Base-by-base conservation (phyloP, 2,888 invertebrate species). In the Apodemia mormo region DNA sequence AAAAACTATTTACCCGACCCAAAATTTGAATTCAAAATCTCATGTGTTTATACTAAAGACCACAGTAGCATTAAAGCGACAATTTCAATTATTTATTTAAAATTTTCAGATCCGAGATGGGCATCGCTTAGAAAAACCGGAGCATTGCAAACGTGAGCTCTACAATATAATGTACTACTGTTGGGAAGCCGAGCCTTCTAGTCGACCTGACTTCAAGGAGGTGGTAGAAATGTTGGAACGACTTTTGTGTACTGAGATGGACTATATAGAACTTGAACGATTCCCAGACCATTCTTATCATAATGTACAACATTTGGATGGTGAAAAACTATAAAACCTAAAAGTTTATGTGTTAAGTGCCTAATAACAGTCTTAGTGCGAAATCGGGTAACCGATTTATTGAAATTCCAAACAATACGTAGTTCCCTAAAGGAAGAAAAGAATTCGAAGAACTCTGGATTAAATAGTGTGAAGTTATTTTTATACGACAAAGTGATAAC, bases 161-260 rank as follows among this genome's bases (percentile, higher is more conserved):
- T 98, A 98, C 90, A 97, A 98, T 80, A 97, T 98, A 69, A 98
- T 98, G 98, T 98, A 96, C 85, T 98, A 98, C 85, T 99, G 98
- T 85, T 99, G 99, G 99, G 97, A 97, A 74, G 96, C 96, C 14
- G 96, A 97, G 79, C 95, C 97, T 0, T 95, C 95, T n/a, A 95
- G 96, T 73, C 90, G 99, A 71, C 98, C 98, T 0, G 95, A 96
- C 66, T 99, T 99, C 87, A 94, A 94, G 1, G 98, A 98, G 85
- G 95, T 98, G 30, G 96, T 97, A 2, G 94, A 95, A 69, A 94
- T 97, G 84, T 91, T 98, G 67, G 98, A 98, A 84, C 96, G 96
- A 75, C 93, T 99, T 29, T 92, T 99, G 69, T 95, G 97, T 81
- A 97, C 97, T 65, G 98, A 98, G 88, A 97, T 97, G 77, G 98